Base-by-base conservation (phyloP, 2,113 vertebrate genomes). In the Microcebus tavaratra region DNA sequence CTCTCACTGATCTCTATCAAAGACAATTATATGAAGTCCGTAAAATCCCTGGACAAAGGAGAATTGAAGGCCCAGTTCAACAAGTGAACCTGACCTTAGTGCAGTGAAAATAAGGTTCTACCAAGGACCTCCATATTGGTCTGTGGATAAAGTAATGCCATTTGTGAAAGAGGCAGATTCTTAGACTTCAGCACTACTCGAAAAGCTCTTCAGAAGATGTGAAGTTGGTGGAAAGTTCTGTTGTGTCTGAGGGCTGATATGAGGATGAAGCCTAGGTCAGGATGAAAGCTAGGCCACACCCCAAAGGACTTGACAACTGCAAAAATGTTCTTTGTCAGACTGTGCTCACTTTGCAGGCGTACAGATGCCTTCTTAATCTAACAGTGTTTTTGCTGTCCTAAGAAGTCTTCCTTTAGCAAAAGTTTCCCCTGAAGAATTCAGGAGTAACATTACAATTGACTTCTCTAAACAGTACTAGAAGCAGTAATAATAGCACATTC, bases 161-260 rank as follows among this genome's bases (percentile, higher is more conserved):
- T 99, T 99, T 95, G 99, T 99, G 94, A 98, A 99, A 96, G 99
- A 99, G 92, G 99, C 99, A 5, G 99, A 99, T 96, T 99, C 99
- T 42, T 98, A 98, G 21, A 98, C 99, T 0, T 98, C 99, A 88
- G 99, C 98, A 9, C 99, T 99, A 13, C 99, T 99, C 3, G 99
- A 99, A 1, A 99, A 99, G 86, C 99, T 99, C n/a, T 99, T 99
- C 95, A 98, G 99, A 83, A 99, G 99, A 99, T 99, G 99, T 45
- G 99, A 99, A 98, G 97, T 99, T 98, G 31, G 11, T 45, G 99
- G 20, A 99, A 99, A 97, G 99, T 99, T 63, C 98, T 99, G 61
- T 99, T 99, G 96, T 98, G 99, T 89, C 98, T 99, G 83, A 98
- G 99, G 99, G 99, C 82, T 8, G 99, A 99, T 97, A 99, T 99